Base-by-base conservation (phyloP, 2,888 invertebrate species). In the Himalopsyche tibetana region DNA sequence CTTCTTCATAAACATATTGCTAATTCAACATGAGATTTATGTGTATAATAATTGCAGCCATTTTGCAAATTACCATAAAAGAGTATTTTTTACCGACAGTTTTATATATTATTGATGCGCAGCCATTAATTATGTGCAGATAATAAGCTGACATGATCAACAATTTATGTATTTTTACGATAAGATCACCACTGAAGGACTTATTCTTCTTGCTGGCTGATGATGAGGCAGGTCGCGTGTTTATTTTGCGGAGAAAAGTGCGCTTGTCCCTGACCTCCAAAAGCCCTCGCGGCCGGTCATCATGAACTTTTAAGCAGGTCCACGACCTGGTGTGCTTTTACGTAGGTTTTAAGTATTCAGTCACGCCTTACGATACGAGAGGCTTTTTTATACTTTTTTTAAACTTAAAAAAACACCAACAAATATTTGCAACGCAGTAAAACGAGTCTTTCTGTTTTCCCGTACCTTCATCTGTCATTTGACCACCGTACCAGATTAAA, bases 241-340 rank as follows among this genome's bases (percentile, higher is more conserved):
- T 19, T 74, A 11, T 36, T 74, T 36, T 74, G 74, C 74, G 74
- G 63, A 74, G 36, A 36, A 74, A 74, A 36, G 74, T 74, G 74
- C 74, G 74, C 74, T 12, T 36, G 74, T 74, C 74, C 74, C 38
- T 74, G 74, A 74, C 74, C 74, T 74, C 74, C 74, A 74, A 74
- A 74, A 74, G 74, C 74, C 74, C 74, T 74, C 74, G 74, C 74
- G 36, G 74, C 6, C 74, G 74, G 74, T 38, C 74, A 36, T 74
- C 36, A 38, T 74, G 74, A 74, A 74, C 74, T 74, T 74, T 74
- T 74, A 36, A 15, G 74, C 28, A 74, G 74, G 74, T 74, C 36
- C 74, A 74, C n/a, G 74, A 74, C 74, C 74, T 5, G 36, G 15
- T 74, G 74, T 74, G 74, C 74, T 74, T 74, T 74, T 74, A 36